Conservation (phyloP, 2,797 vertebrate species). For the Pangasius mekongensis region DNA sequence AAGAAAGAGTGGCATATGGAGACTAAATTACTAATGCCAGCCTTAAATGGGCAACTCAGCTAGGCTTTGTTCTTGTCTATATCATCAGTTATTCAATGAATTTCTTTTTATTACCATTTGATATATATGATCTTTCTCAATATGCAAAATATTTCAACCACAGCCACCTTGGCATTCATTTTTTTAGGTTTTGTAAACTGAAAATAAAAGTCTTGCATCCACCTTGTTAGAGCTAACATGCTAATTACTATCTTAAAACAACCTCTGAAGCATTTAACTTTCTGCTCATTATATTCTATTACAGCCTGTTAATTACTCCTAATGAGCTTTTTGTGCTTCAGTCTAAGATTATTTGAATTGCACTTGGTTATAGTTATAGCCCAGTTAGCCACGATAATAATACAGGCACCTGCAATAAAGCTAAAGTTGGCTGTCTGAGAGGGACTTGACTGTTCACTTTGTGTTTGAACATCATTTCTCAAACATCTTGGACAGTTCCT, state of each 20-base stretch:
- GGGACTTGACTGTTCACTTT: too few species aligned
- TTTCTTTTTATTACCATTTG: background rate
- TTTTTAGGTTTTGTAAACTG: background rate
- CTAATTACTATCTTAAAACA: background rate
- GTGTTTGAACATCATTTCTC: background rate
- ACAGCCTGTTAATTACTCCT: background rate
- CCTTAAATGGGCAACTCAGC: background rate
- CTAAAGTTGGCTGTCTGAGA: background rate
- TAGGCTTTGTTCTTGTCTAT: background rate
- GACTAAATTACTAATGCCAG: background rate
- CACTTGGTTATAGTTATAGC: background rate
- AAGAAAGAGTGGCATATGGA: conserved; percentile 10
- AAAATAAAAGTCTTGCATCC: background rate
- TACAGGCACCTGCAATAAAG: background rate
- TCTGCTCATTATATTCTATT: background rate
- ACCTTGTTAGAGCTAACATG: background rate
- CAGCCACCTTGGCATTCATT: background rate
- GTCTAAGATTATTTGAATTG: background rate
- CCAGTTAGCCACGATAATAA: background rate
- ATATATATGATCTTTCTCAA: background rate
- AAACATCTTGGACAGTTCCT: background rate
- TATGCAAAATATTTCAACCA: background rate
- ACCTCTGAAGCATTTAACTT: background rate
- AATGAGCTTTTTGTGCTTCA: background rate
- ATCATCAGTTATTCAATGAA: background rate